Base-by-base conservation (phyloP, 2,797 vertebrate species). In the Characodon lateralis region DNA sequence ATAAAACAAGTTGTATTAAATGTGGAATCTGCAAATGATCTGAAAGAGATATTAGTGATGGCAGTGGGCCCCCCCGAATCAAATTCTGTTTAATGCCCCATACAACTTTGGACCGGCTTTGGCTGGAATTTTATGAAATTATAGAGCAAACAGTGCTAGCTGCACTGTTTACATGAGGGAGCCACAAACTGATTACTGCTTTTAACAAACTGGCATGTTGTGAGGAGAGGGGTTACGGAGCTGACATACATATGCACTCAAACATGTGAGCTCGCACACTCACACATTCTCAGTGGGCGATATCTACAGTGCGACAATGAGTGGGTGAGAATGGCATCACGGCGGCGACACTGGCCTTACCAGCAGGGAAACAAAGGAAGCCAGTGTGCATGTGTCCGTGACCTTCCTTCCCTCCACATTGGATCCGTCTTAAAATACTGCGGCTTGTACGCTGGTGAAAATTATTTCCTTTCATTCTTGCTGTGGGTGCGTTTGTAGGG, bases 351-450 rank as follows among this genome's bases (percentile, higher is more conserved):
- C 87, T 74, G 85, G 82, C 78, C 71, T 66, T 48, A 76, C 83
- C 85, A 82, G 72, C 12, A 69, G 66, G 61, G 66, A 76, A 91
- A 93, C 91, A 93, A 94, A 92, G 84, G 76, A 71, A 79, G 73
- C 83, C 88, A 72, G 79, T 78, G 85, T 74, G 78, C 59, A 61
- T 63, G 73, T 63, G 81, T 78, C 81, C 76, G 82, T 78, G 83
- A 76, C 78, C 78, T 85, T 77, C 79, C 76, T 88, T 78, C 71
- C 86, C 77, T 89, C 83, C 79, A 78, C 87, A 87, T 93, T 46
- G 13, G 88, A 91, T 86, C 82, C 85, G 86, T 92, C 90, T 92
- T 87, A 89, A 91, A 94, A 91, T 90, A 90, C 89, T 85, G 91
- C 31, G 79, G 84, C 91, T 84, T 82, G 85, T 89, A 55, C 71